Evolutionary conservation across 2,888 invertebrate species (phyloP), one percentile per base, ranked within the genome.

Genomic region (Cosmopolites sordidus): DNA sequence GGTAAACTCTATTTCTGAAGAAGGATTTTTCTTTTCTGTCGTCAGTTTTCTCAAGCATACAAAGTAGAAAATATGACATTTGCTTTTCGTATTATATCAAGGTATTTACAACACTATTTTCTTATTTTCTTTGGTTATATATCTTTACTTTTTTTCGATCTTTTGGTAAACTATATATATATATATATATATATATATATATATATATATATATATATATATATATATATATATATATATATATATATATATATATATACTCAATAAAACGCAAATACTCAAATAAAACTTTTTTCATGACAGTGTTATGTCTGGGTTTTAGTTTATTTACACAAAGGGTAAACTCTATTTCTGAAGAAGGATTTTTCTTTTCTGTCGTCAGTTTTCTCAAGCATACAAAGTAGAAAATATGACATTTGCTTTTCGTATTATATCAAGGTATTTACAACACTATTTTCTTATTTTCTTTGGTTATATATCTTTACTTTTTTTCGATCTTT

Each of bases 51-150:
- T 53, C 51, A 61, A 59, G 59, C 63, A 60, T 61, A 59, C 58
- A 63, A 64, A 64, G 62, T 53, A 62, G 62, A 60, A 64, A 63
- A 63, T 63, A 64, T 63, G 61, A 63, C 62, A 61, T 64, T 62
- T 63, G 60, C 62, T 58, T 50, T 62, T 58, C 51, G 63, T 51
- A 60, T 64, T 63, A 61, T 47, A 58, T 50, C 46, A 17, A 51
- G 49, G 48, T 50, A 54, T 58, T 58, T 55, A 59, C 38, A 37
- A 43, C 42, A 37, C 43, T 48, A 48, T 48, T 48, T 48, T 12
- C 43, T n/a, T n/a, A n/a, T n/a, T n/a, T n/a, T n/a, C n/a, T n/a
- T n/a, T n/a, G n/a, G n/a, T n/a, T n/a, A n/a, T n/a, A n/a, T n/a
- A n/a, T n/a, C n/a, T n/a, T n/a, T n/a, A n/a, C n/a, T n/a, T n/a